Evolutionary conservation across 2,113 vertebrate species (phyloP).

Genomic region (Rhinopomastus cyanomelas): DNA sequence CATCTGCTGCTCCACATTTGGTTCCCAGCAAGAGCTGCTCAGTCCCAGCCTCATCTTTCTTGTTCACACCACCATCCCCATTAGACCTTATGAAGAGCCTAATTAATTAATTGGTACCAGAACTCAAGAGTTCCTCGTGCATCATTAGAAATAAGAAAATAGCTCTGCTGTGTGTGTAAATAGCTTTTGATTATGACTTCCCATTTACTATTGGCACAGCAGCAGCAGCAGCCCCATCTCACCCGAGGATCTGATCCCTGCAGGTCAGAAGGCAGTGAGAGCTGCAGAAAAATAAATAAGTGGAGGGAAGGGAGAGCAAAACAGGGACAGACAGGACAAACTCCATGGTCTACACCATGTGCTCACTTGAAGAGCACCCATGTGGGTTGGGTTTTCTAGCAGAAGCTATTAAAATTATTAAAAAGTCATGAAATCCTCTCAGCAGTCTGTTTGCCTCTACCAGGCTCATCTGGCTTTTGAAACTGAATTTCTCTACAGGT

Average conservation of each 20-base stretch:
- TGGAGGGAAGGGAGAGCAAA: background rate
- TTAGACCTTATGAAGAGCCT: background rate
- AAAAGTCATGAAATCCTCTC: background rate
- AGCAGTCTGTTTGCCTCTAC: background rate
- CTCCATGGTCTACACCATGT: background rate
- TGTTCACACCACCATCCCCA: background rate
- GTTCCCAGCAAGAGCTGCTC: slow-evolving; percentile 29
- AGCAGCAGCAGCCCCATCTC: background rate
- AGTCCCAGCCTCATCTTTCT: background rate
- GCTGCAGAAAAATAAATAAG: background rate
- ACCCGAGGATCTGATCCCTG: background rate
- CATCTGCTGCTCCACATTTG: slow-evolving; percentile 23
- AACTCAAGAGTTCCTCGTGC: background rate
- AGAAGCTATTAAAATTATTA: background rate
- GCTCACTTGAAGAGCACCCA: background rate
- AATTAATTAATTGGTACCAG: background rate
- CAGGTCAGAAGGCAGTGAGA: background rate
- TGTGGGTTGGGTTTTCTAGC: background rate
- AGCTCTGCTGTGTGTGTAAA: background rate
- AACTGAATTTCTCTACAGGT: background rate
- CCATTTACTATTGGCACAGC: too few relatives aligned
- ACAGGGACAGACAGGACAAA: background rate
- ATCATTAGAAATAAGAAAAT: background rate
- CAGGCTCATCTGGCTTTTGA: background rate
- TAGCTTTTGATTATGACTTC: background rate